A percentile compares a stretch with the other conserved stretches of the same genome.
Evolutionary conservation across 2,888 invertebrate species (phyloP).

Genomic region (Chloroclysta siterata): DNA sequence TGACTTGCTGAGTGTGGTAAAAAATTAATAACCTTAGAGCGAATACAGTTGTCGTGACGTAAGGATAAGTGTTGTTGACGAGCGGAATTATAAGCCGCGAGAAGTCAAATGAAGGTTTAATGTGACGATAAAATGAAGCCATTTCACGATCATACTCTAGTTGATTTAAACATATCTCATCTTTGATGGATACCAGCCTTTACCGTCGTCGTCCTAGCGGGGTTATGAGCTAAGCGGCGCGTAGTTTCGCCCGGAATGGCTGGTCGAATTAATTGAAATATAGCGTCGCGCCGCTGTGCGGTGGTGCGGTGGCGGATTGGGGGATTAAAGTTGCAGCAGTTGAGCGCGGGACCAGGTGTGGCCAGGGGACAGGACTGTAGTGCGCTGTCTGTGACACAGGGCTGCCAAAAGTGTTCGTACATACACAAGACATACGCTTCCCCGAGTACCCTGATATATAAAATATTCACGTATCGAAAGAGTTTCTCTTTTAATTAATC

Average conservation of each 20-base stretch:
- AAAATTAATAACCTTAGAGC: background rate
- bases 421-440: background rate
- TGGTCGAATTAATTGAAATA: slow-evolving; percentile 83
- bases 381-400: slow-evolving; percentile 48
- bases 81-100: background rate
- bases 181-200: slow-evolving; percentile 16
- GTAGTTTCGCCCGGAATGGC: slow-evolving; percentile 73
- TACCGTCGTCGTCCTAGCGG: slow-evolving; percentile 45
- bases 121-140: background rate
- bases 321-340: slow-evolving; percentile 80
- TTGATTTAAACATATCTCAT: slow-evolving; percentile 1
- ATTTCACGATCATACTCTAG: background rate
- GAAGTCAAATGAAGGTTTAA: background rate
- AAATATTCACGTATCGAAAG: background rate
- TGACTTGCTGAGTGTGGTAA: background rate
- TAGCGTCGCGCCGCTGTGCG: slow-evolving; percentile 75
- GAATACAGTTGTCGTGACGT: background rate
- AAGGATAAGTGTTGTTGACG: background rate
- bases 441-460: too few species aligned
- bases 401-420: slow-evolving; percentile 14
- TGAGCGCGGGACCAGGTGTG: slow-evolving; percentile 71
- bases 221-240: slow-evolving; percentile 70
- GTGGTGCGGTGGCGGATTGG: slow-evolving; percentile 75
- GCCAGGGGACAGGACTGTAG: slow-evolving; percentile 53
- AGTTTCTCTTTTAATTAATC: too few species aligned